Conservation (phyloP, 1,140 invertebrate species). For the Pomacea maculata region DNA sequence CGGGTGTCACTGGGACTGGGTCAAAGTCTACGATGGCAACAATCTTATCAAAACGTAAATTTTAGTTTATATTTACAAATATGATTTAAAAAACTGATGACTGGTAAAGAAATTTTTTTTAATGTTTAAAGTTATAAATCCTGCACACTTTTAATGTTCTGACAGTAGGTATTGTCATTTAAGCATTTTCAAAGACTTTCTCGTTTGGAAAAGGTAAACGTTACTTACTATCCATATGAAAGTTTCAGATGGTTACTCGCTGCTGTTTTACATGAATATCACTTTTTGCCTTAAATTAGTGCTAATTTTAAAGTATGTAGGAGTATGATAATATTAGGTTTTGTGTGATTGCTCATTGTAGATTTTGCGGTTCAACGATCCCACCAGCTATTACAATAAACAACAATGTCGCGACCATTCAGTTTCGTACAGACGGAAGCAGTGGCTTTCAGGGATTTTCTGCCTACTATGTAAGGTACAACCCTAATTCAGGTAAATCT, state of each 20-base stretch:
- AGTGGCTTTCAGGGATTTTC: neutral
- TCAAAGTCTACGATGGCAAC: conserved; percentile 2
- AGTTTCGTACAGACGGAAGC: neutral
- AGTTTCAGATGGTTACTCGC: too few species aligned
- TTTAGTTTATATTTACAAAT: neutral
- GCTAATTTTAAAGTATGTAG: neutral
- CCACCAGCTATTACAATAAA: neutral
- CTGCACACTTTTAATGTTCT: too few species aligned
- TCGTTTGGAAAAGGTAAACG: neutral
- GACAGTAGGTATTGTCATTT: too few species aligned
- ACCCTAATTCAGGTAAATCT: neutral
- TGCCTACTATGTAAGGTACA: neutral
- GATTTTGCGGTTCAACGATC: neutral
- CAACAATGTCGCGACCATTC: neutral
- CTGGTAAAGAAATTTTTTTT: too few species aligned
- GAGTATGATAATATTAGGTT: too few species aligned
- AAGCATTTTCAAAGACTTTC: too few species aligned
- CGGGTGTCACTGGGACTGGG: neutral
- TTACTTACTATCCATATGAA: too few species aligned
- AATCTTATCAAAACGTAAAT: too few species aligned
- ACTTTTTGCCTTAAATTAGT: neutral
- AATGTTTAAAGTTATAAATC: too few species aligned
- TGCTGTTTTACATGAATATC: too few species aligned
- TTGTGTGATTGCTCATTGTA: neutral
- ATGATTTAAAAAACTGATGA: too few species aligned